These are phyloP conservation scores for Rambutsinella grinnellia DNA, from an alignment of 2,888 invertebrate species.

Conservation along the genomic window DNA sequence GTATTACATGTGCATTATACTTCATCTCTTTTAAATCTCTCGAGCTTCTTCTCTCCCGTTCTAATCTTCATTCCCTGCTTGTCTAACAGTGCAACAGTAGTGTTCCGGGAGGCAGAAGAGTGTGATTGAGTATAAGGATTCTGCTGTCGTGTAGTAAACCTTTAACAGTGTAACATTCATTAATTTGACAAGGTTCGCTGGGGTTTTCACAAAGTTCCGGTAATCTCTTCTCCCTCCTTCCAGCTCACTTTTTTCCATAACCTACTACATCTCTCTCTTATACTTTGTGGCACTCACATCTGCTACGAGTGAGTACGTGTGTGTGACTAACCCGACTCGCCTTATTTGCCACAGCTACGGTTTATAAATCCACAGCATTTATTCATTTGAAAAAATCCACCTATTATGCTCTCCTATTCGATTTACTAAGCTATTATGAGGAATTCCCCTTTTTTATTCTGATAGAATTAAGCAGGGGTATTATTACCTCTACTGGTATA, in stretches of 20 bases:
- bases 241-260: constrained; percentile 1
- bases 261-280: background rate
- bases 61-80: background rate
- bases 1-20: constrained; percentile 44
- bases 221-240: constrained; percentile 30
- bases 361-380: constrained; percentile 37
- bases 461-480: constrained; percentile 14
- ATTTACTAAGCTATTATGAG: no score
- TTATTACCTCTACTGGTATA: constrained; percentile 40
- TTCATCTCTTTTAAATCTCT: constrained; percentile 21
- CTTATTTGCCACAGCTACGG: constrained; percentile 47
- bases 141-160: no score
- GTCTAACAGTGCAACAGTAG: background rate
- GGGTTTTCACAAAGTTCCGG: constrained; percentile 48
- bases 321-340: constrained; percentile 39
- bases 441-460: no score
- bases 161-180: constrained; percentile 45
- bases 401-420: no score
- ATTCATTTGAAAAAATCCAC: constrained; percentile 25
- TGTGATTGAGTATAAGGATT: constrained; percentile 7
- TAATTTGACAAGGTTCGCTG: constrained; percentile 56
- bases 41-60: background rate
- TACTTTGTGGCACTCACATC: background rate
- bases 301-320: no score
- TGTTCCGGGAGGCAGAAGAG: background rate